Percentiles rank a stretch among this genome's conserved stretches.
Evolutionary conservation across 1,140 invertebrate genomes (phyloP).

Genomic region (Drosophila rhopaloa): DNA sequence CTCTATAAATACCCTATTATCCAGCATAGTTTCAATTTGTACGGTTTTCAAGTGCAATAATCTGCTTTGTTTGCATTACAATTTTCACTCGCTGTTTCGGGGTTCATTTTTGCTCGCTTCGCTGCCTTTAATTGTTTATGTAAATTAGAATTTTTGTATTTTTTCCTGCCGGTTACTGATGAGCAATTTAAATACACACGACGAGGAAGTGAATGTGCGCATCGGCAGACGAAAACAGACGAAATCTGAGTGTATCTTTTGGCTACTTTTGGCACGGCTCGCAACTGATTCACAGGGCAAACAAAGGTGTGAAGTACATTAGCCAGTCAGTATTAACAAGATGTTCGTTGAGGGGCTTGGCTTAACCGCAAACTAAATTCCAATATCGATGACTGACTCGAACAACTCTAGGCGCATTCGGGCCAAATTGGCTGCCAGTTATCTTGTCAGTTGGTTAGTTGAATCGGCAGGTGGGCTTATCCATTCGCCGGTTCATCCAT

Average conservation of each 20-base stretch:
- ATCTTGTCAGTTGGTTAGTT: constrained; percentile 11
- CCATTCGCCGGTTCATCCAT: constrained; percentile 52
- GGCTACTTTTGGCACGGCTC: constrained; percentile 38
- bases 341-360: constrained; percentile 22
- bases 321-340: constrained; percentile 46
- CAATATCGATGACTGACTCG: constrained; percentile 13
- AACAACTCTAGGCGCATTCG: constrained; percentile 10
- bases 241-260: constrained; percentile 28
- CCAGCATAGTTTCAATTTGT: neutral
- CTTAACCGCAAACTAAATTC: constrained; percentile 19
- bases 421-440: constrained; percentile 37
- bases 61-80: constrained; percentile 36
- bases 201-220: constrained; percentile 67
- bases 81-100: constrained; percentile 23
- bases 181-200: constrained; percentile 67
- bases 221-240: constrained; percentile 5
- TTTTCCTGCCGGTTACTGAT: constrained; percentile 35
- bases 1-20: constrained; percentile 16
- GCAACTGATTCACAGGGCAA: constrained; percentile 37
- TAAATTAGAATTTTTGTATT: constrained; percentile 71
- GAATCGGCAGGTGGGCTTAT: constrained; percentile 17
- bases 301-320: constrained; percentile 71
- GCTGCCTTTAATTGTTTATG: constrained; percentile 76
- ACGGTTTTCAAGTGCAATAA: constrained; percentile 36
- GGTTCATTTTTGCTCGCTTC: constrained; percentile 35